Evolutionary conservation across 2,888 invertebrate species (phyloP).

Genomic region (Drosophila rellima): DNA sequence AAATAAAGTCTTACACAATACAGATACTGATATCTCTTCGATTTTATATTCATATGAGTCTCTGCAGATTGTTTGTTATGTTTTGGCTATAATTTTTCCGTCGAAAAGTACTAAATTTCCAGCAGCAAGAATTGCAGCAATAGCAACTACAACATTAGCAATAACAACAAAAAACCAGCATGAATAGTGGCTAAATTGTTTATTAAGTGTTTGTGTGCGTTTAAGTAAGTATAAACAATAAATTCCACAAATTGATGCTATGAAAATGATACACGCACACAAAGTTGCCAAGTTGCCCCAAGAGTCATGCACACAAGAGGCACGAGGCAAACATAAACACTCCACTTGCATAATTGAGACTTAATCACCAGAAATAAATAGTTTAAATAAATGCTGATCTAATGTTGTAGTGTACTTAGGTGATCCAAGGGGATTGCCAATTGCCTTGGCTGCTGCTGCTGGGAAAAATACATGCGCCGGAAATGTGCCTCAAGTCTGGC

Average conservation of each 20-base stretch:
- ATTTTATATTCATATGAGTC: slow-evolving; percentile 13
- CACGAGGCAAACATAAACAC: slow-evolving; percentile 51
- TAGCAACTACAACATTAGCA: too few relatives aligned
- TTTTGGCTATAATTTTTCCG: slow-evolving; percentile 67
- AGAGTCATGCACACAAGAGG: slow-evolving; percentile 25
- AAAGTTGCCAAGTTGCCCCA: slow-evolving; percentile 17
- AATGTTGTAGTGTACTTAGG: slow-evolving; percentile 26
- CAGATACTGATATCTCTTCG: slow-evolving; percentile 14
- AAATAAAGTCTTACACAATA: slow-evolving; percentile 49
- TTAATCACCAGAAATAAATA: slow-evolving; percentile 66
- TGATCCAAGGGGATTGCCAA: slow-evolving; percentile 21
- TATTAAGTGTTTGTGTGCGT: slow-evolving; percentile 69
- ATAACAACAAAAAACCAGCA: slow-evolving; percentile 17
- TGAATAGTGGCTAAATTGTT: slow-evolving; percentile 59
- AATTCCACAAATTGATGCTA: slow-evolving; percentile 61
- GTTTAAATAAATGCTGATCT: slow-evolving; percentile 50
- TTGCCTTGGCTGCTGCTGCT: slow-evolving; percentile 14
- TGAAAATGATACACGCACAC: slow-evolving; percentile 58
- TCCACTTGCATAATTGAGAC: slow-evolving; percentile 66
- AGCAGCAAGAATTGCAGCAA: slow-evolving; percentile 28
- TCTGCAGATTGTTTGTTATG: slow-evolving; percentile 66
- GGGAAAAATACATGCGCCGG: slow-evolving; percentile 44
- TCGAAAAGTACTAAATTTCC: slow-evolving; percentile 63
- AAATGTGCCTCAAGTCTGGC: slow-evolving; percentile 48
- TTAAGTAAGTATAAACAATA: slow-evolving; percentile 66